Evolutionary conservation across 2,888 invertebrate genomes (phyloP).

Genomic region (Syrista parreyssii): DNA sequence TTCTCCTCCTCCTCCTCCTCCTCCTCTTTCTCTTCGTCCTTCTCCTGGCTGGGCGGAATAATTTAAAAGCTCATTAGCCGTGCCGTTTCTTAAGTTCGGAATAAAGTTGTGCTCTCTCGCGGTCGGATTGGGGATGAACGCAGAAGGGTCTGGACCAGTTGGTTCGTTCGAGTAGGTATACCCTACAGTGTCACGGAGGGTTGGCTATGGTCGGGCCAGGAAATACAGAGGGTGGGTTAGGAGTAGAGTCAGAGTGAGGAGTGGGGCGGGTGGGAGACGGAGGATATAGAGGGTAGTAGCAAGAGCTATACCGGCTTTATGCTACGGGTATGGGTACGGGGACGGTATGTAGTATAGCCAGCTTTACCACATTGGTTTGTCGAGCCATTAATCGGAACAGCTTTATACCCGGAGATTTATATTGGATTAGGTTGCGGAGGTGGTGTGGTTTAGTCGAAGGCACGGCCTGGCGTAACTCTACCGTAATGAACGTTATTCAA

Average conservation of each 20-base stretch:
- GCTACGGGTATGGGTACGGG: background rate
- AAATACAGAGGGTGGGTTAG: background rate
- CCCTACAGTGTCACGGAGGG: background rate
- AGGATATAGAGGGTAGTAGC: background rate
- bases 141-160: constrained; percentile 10
- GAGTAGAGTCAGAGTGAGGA: background rate
- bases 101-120: constrained; percentile 46
- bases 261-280: too few relatives aligned
- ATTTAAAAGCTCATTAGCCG: constrained; percentile 64
- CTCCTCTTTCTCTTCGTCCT: background rate
- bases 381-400: constrained; percentile 62
- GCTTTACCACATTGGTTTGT: constrained; percentile 59
- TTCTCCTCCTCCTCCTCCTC: constrained; percentile 1
- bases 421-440: constrained; percentile 56
- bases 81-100: constrained; percentile 57
- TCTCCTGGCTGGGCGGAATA: constrained; percentile 42
- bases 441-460: constrained; percentile 53
- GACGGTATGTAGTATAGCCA: constrained; percentile 15
- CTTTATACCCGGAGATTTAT: constrained; percentile 61
- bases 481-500: constrained; percentile 43
- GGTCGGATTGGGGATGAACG: constrained; percentile 8
- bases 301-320: background rate
- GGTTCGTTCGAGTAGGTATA: constrained; percentile 4
- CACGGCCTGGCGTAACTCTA: constrained; percentile 13
- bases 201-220: background rate